Evolutionary conservation across 2,797 vertebrate genomes (phyloP).

Genomic region (Chiloscyllium punctatum): DNA sequence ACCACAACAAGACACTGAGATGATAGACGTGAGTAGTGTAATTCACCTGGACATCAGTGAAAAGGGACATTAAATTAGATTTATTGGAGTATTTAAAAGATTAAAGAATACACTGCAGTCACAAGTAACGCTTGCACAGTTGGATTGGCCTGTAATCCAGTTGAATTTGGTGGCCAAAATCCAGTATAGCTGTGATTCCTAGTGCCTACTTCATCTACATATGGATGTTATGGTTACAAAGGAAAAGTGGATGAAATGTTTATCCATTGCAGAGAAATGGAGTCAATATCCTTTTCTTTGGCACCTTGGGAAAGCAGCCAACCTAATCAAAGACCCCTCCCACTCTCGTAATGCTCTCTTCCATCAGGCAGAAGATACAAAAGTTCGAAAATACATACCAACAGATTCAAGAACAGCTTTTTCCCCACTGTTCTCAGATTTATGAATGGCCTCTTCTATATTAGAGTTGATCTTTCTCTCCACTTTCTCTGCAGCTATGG

Average conservation of each 20-base stretch:
- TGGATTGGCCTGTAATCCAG: neutral
- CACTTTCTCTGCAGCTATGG: too few relatives aligned
- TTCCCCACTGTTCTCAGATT: too few relatives aligned
- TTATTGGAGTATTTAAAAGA: neutral
- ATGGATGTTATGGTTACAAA: neutral
- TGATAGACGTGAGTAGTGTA: neutral
- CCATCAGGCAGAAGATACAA: too few relatives aligned
- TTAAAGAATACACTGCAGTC: neutral
- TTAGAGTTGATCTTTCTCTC: too few relatives aligned
- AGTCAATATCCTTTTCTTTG: neutral
- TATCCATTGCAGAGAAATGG: neutral
- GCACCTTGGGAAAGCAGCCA: too few relatives aligned
- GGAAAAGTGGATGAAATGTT: neutral
- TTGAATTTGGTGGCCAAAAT: neutral
- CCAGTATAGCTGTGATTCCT: neutral
- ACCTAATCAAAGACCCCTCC: too few relatives aligned
- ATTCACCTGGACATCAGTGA: neutral
- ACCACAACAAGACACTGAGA: too few relatives aligned
- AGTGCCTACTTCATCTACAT: neutral
- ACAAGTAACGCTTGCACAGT: neutral
- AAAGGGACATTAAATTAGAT: neutral
- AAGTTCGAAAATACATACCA: too few relatives aligned
- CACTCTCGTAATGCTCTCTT: too few relatives aligned
- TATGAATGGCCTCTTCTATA: too few relatives aligned
- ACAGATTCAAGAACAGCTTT: too few relatives aligned